phyloP scores from a whole-genome alignment of 2,888 invertebrate species.

The Cerastis leucographa region DNA sequence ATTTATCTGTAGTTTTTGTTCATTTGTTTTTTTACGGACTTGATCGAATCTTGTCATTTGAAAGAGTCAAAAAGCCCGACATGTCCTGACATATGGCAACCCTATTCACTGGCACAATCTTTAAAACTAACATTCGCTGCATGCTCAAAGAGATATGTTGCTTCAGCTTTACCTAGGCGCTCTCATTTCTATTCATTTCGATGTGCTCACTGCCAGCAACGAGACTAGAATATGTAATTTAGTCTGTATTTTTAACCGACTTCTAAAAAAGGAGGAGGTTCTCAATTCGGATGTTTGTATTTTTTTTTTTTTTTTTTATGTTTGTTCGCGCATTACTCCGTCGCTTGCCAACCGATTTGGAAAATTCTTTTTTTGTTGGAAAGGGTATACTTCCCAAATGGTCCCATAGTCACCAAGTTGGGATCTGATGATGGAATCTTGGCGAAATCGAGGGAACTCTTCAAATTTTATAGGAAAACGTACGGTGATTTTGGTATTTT shows the following conservation, averaged over 20 bases:
- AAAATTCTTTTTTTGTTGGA: too few relatives aligned
- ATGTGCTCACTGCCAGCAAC: conserved; percentile 24
- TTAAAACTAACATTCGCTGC: conserved; percentile 46
- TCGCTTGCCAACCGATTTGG: too few relatives aligned
- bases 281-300: too few relatives aligned
- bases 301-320: too few relatives aligned
- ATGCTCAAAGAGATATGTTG: conserved; percentile 24
- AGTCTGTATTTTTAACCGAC: conserved; percentile 31
- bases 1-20: neutral
- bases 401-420: too few relatives aligned
- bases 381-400: too few relatives aligned
- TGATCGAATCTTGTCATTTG: neutral
- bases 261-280: too few relatives aligned
- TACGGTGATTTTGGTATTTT: too few relatives aligned
- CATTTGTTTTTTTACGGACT: neutral
- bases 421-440: too few relatives aligned
- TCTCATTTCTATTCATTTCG: conserved; percentile 50
- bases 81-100: neutral
- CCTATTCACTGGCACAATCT: conserved; percentile 33
- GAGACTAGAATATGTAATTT: conserved; percentile 44
- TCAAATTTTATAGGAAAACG: too few relatives aligned
- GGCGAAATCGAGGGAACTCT: too few relatives aligned
- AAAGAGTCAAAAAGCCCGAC: neutral
- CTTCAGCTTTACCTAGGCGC: conserved; percentile 21
- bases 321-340: too few relatives aligned